Base-by-base conservation (phyloP, 2,888 invertebrate genomes). In the Phasia obesa region DNA sequence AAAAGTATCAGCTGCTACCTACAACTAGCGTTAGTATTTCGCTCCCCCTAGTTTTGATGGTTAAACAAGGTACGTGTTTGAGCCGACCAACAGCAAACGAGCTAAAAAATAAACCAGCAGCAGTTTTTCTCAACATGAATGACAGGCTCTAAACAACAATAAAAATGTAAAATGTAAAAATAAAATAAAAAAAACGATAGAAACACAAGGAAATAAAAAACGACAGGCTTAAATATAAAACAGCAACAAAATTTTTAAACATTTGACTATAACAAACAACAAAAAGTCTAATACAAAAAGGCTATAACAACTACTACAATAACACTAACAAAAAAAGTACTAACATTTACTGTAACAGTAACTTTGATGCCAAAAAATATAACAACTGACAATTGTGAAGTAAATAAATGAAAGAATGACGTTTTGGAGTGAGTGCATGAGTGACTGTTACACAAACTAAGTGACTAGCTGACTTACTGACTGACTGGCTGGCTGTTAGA, bases 1-100 rank as follows among this genome's bases (percentile, higher is more conserved):
- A 78, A 78, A 78, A 74, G 64, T 82, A 82, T 82, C 82, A 82
- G 82, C 82, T 78, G 82, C 74, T 64, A 47, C 21, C 74, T 59
- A 47, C 21, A 42, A 44, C 17, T 47, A 49, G 15, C 15, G 31
- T 35, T 31, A 60, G 13, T 25, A 67, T 67, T n/a, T n/a, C n/a
- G n/a, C 21, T 59, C 69, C 62, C 65, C 44, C 65, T 21, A 11
- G 19, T 55, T 44, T 23, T 19, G 53, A 67, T 55, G 59, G n/a
- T 64, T 78, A 47, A 78, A 74, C 57, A 64, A 74, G 82, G 78
- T 74, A 70, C 13, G 53, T 53, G 25, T 51, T 51, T 65, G 17
- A 23, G 19, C 42, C 49, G 70, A 64, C 53, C 53, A 55, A 44
- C 35, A 38, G 17, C 51, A 51, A 70, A 53, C 15, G 60, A 35